A percentile compares a stretch with the other conserved stretches of the same genome.
phyloP scores from a whole-genome alignment of 2,888 invertebrate species.

The Bellardia bayeri region DNA sequence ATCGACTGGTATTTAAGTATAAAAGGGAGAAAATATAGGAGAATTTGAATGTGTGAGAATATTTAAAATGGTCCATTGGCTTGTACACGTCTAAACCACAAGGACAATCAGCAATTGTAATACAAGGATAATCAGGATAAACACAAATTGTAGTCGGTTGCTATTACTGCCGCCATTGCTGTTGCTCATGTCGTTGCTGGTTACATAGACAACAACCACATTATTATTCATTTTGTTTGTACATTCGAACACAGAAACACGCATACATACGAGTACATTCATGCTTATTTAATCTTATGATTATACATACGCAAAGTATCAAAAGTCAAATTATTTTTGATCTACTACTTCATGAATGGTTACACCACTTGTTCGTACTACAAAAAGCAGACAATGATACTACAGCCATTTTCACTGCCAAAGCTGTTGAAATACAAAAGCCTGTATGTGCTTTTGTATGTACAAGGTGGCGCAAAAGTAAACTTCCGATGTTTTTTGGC shows the following conservation, averaged over 20 bases:
- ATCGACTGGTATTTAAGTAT: neutral
- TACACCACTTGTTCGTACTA: slow-evolving; percentile 11
- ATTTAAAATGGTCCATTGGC: neutral
- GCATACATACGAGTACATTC: slow-evolving; percentile 19
- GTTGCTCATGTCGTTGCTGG: slow-evolving; percentile 27
- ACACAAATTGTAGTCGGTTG: slow-evolving; percentile 52
- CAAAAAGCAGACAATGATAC: neutral
- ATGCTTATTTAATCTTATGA: slow-evolving; percentile 8
- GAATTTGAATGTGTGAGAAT: neutral
- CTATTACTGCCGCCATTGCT: slow-evolving; percentile 25
- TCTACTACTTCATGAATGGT: neutral
- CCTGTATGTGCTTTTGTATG: neutral
- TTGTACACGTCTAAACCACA: slow-evolving; percentile 42
- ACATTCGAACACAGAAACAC: neutral
- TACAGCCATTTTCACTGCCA: neutral
- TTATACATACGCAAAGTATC: slow-evolving; percentile 13
- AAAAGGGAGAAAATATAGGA: neutral
- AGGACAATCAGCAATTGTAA: slow-evolving; percentile 56
- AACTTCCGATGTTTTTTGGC: too few relatives aligned
- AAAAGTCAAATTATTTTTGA: neutral
- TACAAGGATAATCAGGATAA: slow-evolving; percentile 66
- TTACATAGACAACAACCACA: slow-evolving; percentile 34
- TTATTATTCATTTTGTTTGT: slow-evolving; percentile 21
- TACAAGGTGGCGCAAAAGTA: too few relatives aligned
- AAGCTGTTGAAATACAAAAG: slow-evolving; percentile 13